phyloP scores from a whole-genome alignment of 2,113 vertebrate genomes.

The Ellobius talpinus region DNA sequence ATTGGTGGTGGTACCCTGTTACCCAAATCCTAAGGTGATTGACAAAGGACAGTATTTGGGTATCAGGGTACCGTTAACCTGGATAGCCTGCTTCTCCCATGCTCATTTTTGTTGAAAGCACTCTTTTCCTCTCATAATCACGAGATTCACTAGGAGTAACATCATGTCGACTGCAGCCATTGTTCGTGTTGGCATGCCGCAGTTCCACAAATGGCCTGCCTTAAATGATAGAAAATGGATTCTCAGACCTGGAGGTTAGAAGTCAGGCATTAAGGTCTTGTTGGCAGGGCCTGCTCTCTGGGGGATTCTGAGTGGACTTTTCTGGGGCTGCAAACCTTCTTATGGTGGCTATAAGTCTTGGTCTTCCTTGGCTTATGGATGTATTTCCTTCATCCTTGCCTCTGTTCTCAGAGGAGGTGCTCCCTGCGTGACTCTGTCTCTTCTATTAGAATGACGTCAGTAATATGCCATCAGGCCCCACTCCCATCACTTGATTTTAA shows the following conservation, averaged over 20 bases:
- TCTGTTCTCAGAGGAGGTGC: not conserved
- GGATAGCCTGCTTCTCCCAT: not conserved
- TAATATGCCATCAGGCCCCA: not conserved
- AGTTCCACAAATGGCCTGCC: not conserved
- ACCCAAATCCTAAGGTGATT: not conserved
- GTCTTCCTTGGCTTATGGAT: not conserved
- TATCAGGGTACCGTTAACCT: not conserved
- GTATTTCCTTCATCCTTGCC: not conserved
- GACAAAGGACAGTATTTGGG: not conserved
- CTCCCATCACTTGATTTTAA: not conserved
- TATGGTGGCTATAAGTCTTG: not conserved
- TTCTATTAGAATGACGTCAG: not conserved
- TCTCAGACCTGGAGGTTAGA: not conserved
- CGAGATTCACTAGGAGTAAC: not conserved
- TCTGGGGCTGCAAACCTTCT: not conserved
- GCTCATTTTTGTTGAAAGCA: not conserved
- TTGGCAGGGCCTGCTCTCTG: not conserved
- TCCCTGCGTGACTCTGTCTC: not conserved
- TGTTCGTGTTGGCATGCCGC: not conserved
- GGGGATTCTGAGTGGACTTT: not conserved
- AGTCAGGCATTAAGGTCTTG: constrained; percentile 5
- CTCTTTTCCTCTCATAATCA: not conserved
- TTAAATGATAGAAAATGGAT: not conserved
- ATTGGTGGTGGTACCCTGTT: too few relatives aligned
- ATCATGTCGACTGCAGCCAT: not conserved